These are phyloP conservation scores for Silvanus unidentatus DNA, from an alignment of 2,888 invertebrate species.

Conservation along the genomic window DNA sequence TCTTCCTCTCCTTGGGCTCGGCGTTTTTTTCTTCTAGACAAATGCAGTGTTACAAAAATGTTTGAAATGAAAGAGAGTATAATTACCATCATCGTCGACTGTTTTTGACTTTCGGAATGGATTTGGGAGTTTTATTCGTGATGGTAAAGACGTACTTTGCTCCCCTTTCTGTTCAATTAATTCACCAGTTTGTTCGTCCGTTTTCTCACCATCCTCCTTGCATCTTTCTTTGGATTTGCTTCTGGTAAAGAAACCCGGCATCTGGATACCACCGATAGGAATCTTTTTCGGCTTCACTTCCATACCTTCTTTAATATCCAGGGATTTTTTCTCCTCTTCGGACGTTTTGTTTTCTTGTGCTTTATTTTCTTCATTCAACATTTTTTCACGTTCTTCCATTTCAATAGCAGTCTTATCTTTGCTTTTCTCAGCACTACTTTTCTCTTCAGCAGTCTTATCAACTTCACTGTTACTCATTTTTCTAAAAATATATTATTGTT, in stretches of 20 bases:
- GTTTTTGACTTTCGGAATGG: slow-evolving; percentile 52
- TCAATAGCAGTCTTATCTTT: slow-evolving; percentile 64
- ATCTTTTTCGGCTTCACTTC: slow-evolving; percentile 77
- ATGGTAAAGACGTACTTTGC: slow-evolving; percentile 34
- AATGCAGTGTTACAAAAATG: slow-evolving; percentile 4
- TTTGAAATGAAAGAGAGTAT: neutral
- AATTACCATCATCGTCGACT: slow-evolving; percentile 11
- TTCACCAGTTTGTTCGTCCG: slow-evolving; percentile 44
- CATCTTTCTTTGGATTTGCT: slow-evolving; percentile 68
- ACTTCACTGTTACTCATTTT: neutral
- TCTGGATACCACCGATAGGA: slow-evolving; percentile 81
- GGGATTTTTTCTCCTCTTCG: slow-evolving; percentile 50
- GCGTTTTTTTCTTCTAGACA: slow-evolving; percentile 29
- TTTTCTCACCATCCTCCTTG: slow-evolving; percentile 53
- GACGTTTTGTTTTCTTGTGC: slow-evolving; percentile 44
- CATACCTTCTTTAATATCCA: slow-evolving; percentile 60
- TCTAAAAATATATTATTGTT: no score
- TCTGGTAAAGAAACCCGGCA: slow-evolving; percentile 78
- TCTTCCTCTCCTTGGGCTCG: slow-evolving; percentile 45
- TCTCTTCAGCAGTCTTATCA: slow-evolving; percentile 12
- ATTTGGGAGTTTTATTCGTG: slow-evolving; percentile 50
- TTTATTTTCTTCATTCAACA: slow-evolving; percentile 58
- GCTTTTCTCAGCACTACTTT: slow-evolving; percentile 42
- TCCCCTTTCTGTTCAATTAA: slow-evolving; percentile 37
- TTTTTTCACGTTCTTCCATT: slow-evolving; percentile 58